phyloP scores from a whole-genome alignment of 2,113 vertebrate species.

The Microtus richardsoni region DNA sequence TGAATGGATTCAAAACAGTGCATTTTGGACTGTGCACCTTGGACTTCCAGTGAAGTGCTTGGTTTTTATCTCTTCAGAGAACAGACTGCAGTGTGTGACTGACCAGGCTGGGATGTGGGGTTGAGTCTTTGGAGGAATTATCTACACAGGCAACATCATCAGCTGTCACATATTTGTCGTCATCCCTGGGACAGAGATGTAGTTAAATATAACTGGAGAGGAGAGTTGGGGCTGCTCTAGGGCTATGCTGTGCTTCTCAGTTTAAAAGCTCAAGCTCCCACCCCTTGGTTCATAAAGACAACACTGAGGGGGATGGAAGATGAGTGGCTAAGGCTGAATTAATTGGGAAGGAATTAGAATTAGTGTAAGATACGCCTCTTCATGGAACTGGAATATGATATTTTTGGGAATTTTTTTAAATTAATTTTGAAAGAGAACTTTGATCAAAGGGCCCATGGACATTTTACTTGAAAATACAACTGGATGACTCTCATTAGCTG shows the following conservation, averaged over 20 bases:
- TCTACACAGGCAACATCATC: neutral
- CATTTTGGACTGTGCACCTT: neutral
- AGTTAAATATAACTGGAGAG: neutral
- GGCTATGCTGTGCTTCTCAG: neutral
- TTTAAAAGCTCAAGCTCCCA: neutral
- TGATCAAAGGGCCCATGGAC: neutral
- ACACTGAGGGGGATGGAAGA: neutral
- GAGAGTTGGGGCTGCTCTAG: no score
- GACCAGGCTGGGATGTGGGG: neutral
- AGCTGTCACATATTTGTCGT: neutral
- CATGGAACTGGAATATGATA: neutral
- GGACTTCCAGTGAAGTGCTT: neutral
- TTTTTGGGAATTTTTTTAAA: neutral
- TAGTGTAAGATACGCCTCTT: neutral
- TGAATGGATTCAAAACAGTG: neutral
- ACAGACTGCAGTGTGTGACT: neutral
- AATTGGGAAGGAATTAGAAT: neutral
- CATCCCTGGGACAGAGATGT: neutral
- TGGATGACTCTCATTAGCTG: neutral
- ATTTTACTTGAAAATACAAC: slow-evolving; percentile 10
- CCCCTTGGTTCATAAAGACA: neutral
- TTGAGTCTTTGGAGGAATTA: neutral
- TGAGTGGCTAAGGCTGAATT: neutral
- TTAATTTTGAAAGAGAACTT: neutral
- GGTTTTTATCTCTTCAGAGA: neutral